A percentile compares a stretch with the other conserved stretches of the same genome.
Conservation (phyloP, 2,113 vertebrate species). For the Tyto alba region DNA sequence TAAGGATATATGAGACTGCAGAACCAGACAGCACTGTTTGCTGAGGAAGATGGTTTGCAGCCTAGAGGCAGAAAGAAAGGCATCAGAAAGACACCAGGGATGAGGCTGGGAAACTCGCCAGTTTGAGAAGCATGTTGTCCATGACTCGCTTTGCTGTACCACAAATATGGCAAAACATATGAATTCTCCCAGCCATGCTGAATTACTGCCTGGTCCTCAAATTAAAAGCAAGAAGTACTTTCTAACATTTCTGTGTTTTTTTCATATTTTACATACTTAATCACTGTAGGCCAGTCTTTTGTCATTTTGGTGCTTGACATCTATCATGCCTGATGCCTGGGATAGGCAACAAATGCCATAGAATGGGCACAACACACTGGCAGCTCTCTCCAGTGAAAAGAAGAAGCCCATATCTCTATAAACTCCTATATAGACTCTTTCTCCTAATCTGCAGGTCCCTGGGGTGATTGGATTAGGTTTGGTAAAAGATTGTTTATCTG, state of each 20-base stretch:
- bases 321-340: background rate
- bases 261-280: background rate
- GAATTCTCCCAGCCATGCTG: background rate
- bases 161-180: background rate
- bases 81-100: background rate
- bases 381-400: background rate
- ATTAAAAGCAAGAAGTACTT: background rate
- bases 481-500: background rate
- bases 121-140: background rate
- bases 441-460: background rate
- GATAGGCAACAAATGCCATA: background rate
- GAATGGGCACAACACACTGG: accelerated
- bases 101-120: background rate
- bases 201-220: background rate
- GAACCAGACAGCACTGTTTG: background rate
- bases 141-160: background rate
- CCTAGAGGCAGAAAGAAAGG: background rate
- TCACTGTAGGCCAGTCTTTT: background rate
- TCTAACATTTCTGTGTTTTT: background rate
- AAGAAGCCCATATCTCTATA: background rate
- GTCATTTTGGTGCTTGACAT: background rate
- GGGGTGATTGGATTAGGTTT: background rate
- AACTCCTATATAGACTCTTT: background rate
- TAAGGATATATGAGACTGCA: background rate
- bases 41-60: background rate